Evolutionary conservation across 2,113 vertebrate species (phyloP).

Genomic region (Heloderma charlesbogerti): DNA sequence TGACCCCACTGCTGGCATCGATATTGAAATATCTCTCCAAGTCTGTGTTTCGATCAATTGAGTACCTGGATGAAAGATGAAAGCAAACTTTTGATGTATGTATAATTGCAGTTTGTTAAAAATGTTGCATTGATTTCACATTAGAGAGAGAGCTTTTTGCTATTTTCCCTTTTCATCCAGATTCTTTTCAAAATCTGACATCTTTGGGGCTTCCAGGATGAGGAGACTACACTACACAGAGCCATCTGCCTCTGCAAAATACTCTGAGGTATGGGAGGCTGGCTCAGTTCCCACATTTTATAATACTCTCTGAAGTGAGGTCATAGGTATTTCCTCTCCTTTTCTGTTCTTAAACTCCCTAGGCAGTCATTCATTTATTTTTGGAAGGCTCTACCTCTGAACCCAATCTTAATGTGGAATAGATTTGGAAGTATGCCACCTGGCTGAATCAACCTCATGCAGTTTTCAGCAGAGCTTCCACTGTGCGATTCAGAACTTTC

Average conservation of each 20-base stretch:
- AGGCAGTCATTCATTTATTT: slow-evolving; percentile 6
- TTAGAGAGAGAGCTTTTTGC: neutral
- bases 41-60: slow-evolving; percentile 97
- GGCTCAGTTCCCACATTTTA: neutral
- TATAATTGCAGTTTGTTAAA: slow-evolving; percentile 47
- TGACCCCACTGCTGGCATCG: slow-evolving; percentile 90
- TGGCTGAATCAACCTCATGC: neutral
- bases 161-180: neutral
- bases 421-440: neutral
- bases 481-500: neutral
- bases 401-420: neutral
- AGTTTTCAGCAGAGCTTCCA: neutral
- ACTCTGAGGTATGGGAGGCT: fast-evolving
- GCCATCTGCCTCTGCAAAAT: neutral
- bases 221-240: neutral
- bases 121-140: slow-evolving; percentile 43
- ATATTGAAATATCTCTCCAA: slow-evolving; percentile 97
- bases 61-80: slow-evolving; percentile 84
- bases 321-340: neutral
- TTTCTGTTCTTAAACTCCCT: slow-evolving; percentile 25
- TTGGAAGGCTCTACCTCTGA: slow-evolving; percentile 23
- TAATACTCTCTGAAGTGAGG: neutral
- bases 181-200: neutral
- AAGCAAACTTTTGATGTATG: slow-evolving; percentile 52
- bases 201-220: neutral